These are phyloP conservation scores for Entomobrya multifasciata DNA, from an alignment of 2,888 invertebrate species.

Conservation along the genomic window DNA sequence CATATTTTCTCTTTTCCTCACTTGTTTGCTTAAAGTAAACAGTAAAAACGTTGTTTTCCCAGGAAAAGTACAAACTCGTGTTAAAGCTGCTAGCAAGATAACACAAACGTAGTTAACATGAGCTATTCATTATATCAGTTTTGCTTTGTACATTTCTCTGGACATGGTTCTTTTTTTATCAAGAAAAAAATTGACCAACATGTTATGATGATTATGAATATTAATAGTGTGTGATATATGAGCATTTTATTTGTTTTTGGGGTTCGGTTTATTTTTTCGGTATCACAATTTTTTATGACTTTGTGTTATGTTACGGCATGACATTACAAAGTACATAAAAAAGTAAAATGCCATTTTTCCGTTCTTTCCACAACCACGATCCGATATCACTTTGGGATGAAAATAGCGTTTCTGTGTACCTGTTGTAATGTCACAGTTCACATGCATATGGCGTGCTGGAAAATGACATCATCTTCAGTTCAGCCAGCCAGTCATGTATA, in stretches of 20 bases:
- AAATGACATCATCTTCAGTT: conserved; percentile 28
- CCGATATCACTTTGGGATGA: background rate
- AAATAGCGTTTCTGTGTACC: conserved; percentile 60
- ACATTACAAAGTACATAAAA: conserved; percentile 39
- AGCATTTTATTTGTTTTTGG: conserved; percentile 59
- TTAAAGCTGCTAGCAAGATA: conserved; percentile 8
- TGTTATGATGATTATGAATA: no score
- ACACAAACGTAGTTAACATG: no score
- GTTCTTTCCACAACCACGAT: background rate
- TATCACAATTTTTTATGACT: conserved; percentile 18
- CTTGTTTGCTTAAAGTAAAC: conserved; percentile 3
- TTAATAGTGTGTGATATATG: conserved; percentile 7
- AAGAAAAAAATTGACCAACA: no score
- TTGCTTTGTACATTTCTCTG: background rate
- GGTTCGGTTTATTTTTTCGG: conserved; percentile 30
- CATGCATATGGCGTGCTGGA: conserved; percentile 18
- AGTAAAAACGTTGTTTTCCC: background rate
- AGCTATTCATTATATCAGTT: no score
- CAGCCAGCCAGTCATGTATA: conserved; percentile 23
- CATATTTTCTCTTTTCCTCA: background rate
- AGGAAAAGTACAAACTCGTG: conserved; percentile 4
- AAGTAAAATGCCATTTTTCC: conserved; percentile 28
- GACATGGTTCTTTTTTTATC: background rate
- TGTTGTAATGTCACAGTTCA: conserved; percentile 50
- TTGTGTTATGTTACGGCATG: conserved; percentile 21